Base-by-base conservation (phyloP, 2,888 invertebrate species). In the Apocheima hispidaria region DNA sequence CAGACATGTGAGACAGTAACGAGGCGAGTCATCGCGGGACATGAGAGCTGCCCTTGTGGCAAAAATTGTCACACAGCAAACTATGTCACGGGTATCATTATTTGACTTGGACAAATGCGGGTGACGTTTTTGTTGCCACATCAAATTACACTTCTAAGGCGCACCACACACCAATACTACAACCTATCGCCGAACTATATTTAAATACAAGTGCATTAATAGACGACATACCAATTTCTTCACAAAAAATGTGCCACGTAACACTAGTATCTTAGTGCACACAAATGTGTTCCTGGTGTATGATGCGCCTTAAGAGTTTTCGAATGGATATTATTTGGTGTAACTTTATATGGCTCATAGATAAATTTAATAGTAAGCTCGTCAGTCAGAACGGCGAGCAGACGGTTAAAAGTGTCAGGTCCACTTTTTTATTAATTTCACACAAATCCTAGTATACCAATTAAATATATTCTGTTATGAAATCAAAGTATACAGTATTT, bases 41-140 rank as follows among this genome's bases (percentile, higher is more conserved):
- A 79, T 74, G 78, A 86, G 86, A 88, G 86, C 84, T 86, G 86
- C 85, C 91, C 88, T 89, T 79, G 78, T 71, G 72, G 80, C 82
- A 79, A 85, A 87, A 88, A 88, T 87, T 90, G 90, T 86, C 87
- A 89, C 86, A 82, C 81, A 82, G 80, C 84, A 86, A 90, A 88
- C 76, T 88, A 78, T 90, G 88, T 88, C 89, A 89, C 85, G 81
- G 79, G 73, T 79, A 83, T 88, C 86, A 88, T 90, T 90, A 90
- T 84, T 60, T 68, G 58, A 55, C 57, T 43, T 53, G 46, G 54
- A 63, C 66, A 58, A 20, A 56, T 66, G 68, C 40, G 38, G 28
- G 61, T 53, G 65, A 65, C 59, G 51, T 60, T 54, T 53, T 51
- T 60, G 48, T 59, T 38, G 54, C 60, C 28, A 59, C 46, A 60